A percentile compares a stretch with the other conserved stretches of the same genome.
Conservation (phyloP, 2,797 vertebrate genomes). For the Semaprochilodus insignis region DNA sequence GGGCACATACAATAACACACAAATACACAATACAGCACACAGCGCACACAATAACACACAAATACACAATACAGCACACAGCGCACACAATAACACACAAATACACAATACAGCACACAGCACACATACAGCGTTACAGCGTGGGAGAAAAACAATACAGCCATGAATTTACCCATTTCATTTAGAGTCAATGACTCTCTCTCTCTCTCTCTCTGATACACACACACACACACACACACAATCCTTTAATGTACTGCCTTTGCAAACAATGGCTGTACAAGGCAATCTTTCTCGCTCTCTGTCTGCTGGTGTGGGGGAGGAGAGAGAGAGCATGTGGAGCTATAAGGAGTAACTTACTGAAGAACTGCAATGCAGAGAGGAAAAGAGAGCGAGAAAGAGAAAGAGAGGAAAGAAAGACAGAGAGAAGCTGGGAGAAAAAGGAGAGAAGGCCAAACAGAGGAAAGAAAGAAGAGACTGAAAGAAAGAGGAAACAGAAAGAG, state of each 20-base stretch:
- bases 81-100: too few species aligned
- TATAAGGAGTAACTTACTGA: conserved; percentile 28
- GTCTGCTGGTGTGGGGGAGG: not conserved
- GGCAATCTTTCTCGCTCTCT: too few species aligned
- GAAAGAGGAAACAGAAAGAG: not conserved
- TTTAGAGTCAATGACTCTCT: not conserved
- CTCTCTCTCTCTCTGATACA: not conserved
- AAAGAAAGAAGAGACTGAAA: not conserved
- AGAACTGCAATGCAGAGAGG: conserved; percentile 53
- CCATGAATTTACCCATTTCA: not conserved
- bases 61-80: too few species aligned
- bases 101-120: too few species aligned
- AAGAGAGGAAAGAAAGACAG: not conserved
- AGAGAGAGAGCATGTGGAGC: not conserved
- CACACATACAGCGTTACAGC: too few species aligned
- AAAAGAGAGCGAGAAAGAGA: not conserved
- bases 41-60: too few species aligned
- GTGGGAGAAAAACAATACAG: not conserved
- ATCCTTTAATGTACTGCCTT: not conserved
- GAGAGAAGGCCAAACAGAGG: not conserved
- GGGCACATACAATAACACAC: too few species aligned
- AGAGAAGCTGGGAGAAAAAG: not conserved
- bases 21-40: too few species aligned
- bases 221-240: conserved; percentile 40
- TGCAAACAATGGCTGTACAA: not conserved